Base-by-base conservation (phyloP, 2,888 invertebrate genomes). In the Synergus japonicus region DNA sequence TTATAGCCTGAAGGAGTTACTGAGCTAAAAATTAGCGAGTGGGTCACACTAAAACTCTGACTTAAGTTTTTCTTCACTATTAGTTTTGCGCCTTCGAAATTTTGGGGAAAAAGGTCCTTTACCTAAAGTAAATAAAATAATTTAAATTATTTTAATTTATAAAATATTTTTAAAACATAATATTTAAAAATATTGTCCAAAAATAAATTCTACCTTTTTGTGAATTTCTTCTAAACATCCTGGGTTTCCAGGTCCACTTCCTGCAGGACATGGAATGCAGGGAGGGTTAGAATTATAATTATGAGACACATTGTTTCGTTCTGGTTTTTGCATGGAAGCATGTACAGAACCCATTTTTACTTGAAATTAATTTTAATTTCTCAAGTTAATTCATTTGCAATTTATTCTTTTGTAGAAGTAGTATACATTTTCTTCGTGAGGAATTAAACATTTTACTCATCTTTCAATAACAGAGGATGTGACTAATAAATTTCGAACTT, bases 221-320 rank as follows among this genome's bases (percentile, higher is more conserved):
- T 92, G 92, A n/a, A 92, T 84, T 4, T 92, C 90, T 76, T 89
- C 90, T 82, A 92, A 90, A 37, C 76, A 81, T 79, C 83, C 83
- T 80, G 83, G 83, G 58, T 83, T 83, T 63, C 83, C 83, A 15
- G 83, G 83, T 80, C 77, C 77, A 12, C 60, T 41, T 41, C 58
- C 65, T 18, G 46, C n/a, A 58, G 49, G 15, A 65, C 37, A 54
- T 4, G 29, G 12, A 22, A 46, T 69, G 15, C 46, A 69, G 22
- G 44, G 12, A 22, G 15, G 22, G 13, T 69, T 49, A 69, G 22
- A 46, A 29, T 69, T 29, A 49, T 7, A 69, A 76, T 58, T 58
- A 18, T 41, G 13, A 15, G 54, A 54, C 37, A 22, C 58, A 60
- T 78, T 54, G 22, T 43, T 60, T 46, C 22, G 49, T 22, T 58